A percentile compares a stretch with the other conserved stretches of the same genome.
Evolutionary conservation across 2,888 invertebrate genomes (phyloP).

Genomic region (Embidobia sp.): DNA sequence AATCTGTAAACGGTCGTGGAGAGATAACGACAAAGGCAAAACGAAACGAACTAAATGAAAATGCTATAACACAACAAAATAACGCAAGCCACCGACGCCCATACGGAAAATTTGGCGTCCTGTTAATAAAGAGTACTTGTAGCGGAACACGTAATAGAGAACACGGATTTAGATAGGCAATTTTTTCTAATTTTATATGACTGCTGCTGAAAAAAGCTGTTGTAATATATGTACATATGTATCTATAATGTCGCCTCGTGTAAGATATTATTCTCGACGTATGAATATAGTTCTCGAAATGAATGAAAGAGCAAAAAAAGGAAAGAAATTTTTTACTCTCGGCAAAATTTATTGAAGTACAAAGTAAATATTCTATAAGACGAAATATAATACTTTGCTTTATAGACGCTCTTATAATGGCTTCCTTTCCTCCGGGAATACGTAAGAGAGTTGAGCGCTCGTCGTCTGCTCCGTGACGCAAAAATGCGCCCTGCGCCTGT

Average conservation of each 20-base stretch:
- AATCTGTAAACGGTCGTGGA: conserved; percentile 20
- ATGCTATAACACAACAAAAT: conserved; percentile 2
- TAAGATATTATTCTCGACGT: conserved; percentile 77
- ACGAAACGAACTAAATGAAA: conserved; percentile 26
- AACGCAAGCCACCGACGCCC: conserved; percentile 34
- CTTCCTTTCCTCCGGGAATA: conserved; percentile 63
- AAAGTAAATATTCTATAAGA: conserved; percentile 65
- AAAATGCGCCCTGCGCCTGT: conserved; percentile 55
- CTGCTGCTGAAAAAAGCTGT: conserved; percentile 73
- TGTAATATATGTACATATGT: conserved; percentile 82
- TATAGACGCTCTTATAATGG: conserved; percentile 65
- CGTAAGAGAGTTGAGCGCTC: conserved; percentile 57
- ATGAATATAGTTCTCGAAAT: conserved; percentile 68
- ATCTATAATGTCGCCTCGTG: conserved; percentile 79
- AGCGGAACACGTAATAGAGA: conserved; percentile 59
- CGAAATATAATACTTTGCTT: conserved; percentile 65
- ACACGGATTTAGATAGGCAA: conserved; percentile 76
- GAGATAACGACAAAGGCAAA: conserved; percentile 8
- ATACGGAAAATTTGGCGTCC: conserved; percentile 29
- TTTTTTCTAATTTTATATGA: conserved; percentile 82
- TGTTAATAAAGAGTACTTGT: conserved; percentile 52
- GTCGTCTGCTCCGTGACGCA: conserved; percentile 59
- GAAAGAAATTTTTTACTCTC: conserved; percentile 44
- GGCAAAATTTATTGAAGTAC: conserved; percentile 64
- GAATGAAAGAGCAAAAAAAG: conserved; percentile 49